These are phyloP conservation scores for Boleophthalmus pectinirostris DNA, from an alignment of 2,113 vertebrate genomes.

Conservation along the genomic window DNA sequence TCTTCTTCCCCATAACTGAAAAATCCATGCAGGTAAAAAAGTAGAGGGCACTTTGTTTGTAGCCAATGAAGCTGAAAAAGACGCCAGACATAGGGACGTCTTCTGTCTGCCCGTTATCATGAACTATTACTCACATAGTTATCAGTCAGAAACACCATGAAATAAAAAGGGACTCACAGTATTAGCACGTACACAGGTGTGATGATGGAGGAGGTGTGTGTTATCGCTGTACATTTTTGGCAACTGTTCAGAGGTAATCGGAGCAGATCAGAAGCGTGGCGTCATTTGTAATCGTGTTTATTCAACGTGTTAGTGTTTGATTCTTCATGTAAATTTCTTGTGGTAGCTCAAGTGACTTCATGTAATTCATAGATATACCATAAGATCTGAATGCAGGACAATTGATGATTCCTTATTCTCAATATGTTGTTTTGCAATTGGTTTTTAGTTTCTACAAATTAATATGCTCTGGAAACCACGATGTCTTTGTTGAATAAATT, in stretches of 20 bases:
- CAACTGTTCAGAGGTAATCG: constrained; percentile 16
- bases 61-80: constrained; percentile 62
- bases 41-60: constrained; percentile 61
- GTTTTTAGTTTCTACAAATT: neutral
- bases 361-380: neutral
- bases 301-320: neutral
- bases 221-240: constrained; percentile 19
- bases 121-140: constrained; percentile 44
- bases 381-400: neutral
- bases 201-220: neutral
- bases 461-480: neutral
- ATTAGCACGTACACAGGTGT: neutral
- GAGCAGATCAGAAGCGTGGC: constrained; percentile 9
- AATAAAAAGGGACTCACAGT: constrained; percentile 6
- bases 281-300: neutral
- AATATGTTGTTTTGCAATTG: neutral
- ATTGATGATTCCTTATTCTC: neutral
- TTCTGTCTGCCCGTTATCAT: constrained; percentile 28
- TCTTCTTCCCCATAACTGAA: constrained; percentile 13
- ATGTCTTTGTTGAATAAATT: neutral
- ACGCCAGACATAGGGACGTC: constrained; percentile 59
- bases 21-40: constrained; percentile 59
- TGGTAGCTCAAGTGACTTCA: neutral
- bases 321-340: constrained; percentile 4
- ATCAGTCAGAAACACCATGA: constrained; percentile 18